Percentiles rank a stretch among this genome's conserved stretches.
phyloP scores from a whole-genome alignment of 2,888 invertebrate genomes.

The Leistus spinibarbis region DNA sequence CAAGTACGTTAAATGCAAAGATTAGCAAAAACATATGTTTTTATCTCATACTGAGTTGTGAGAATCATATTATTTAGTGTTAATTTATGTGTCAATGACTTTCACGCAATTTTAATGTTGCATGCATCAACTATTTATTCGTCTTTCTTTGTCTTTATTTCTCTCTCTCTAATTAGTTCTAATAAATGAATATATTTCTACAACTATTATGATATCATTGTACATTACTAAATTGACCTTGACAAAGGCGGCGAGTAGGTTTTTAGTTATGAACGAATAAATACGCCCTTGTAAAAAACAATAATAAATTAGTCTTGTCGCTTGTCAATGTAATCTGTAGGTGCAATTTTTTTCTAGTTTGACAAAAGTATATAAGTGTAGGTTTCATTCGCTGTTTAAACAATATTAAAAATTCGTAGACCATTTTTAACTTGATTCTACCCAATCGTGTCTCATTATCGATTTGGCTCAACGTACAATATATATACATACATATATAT shows the following conservation, averaged over 20 bases:
- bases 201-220: conserved; percentile 22
- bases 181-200: conserved; percentile 19
- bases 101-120: neutral
- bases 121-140: neutral
- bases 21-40: neutral
- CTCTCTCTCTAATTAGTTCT: conserved; percentile 1
- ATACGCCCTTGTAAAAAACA: neutral
- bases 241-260: conserved; percentile 5
- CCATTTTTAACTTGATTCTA: no score
- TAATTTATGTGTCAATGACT: neutral
- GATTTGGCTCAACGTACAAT: no score
- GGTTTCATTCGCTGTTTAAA: neutral
- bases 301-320: neutral
- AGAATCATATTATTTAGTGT: neutral
- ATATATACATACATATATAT: no score
- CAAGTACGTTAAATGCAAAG: neutral
- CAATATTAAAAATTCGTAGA: no score
- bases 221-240: conserved; percentile 17
- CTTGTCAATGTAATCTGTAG: neutral
- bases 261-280: neutral
- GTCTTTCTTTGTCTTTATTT: no score
- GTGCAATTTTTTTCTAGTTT: neutral
- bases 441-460: no score
- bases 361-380: neutral
- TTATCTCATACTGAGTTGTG: neutral